phyloP scores from a whole-genome alignment of 2,797 vertebrate genomes.

The Hyperoplus lanceolatus region DNA sequence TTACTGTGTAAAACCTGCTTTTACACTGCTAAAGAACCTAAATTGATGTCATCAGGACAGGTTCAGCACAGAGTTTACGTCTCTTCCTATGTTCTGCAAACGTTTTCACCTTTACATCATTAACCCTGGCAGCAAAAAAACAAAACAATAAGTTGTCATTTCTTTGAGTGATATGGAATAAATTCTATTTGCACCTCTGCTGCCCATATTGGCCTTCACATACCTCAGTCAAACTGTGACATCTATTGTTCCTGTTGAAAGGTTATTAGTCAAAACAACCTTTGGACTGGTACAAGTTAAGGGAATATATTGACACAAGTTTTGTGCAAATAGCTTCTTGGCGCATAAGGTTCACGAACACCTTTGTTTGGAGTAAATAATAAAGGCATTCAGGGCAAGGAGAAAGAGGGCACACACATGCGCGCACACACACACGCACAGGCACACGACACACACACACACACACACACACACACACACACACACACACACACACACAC shows the following conservation, averaged over 20 bases:
- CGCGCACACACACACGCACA: neutral
- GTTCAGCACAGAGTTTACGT: neutral
- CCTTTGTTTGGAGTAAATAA: neutral
- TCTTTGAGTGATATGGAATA: neutral
- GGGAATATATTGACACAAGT: conserved; percentile 48
- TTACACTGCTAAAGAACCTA: neutral
- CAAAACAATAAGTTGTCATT: neutral
- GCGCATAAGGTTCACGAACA: conserved; percentile 18
- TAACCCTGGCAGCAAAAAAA: neutral
- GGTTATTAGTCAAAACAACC: conserved; percentile 27
- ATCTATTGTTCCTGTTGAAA: conserved; percentile 13
- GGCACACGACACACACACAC: neutral
- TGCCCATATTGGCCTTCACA: neutral
- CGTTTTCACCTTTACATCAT: neutral
- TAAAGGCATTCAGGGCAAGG: neutral
- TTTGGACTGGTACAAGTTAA: conserved; percentile 24
- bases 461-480: conserved; percentile 8
- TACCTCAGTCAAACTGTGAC: neutral
- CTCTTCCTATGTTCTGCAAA: neutral
- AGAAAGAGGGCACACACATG: neutral
- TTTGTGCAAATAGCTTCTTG: conserved; percentile 1
- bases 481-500: neutral
- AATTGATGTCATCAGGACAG: neutral
- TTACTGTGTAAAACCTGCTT: no score
- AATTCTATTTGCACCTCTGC: neutral